phyloP scores from a whole-genome alignment of 2,113 vertebrate genomes.

The Bostrychus sinensis region DNA sequence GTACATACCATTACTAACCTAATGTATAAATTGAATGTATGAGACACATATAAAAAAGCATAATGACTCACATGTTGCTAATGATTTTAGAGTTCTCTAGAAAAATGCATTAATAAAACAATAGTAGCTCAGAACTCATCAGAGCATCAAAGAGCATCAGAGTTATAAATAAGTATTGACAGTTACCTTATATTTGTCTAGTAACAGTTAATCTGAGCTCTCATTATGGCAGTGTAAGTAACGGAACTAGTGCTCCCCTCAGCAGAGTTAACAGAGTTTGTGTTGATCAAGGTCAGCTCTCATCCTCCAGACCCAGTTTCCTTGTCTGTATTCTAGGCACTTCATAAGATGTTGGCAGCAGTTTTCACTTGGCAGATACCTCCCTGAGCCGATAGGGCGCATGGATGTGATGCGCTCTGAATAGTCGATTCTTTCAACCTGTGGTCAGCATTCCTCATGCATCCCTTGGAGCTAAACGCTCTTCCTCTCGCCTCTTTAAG shows the following conservation, averaged over 20 bases:
- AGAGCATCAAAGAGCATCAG: not conserved
- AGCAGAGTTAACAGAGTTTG: conserved; percentile 43
- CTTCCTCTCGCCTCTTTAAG: conserved; percentile 71
- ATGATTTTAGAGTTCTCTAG: conserved; percentile 42
- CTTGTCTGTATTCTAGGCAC: conserved; percentile 74
- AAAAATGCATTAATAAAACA: conserved; percentile 24
- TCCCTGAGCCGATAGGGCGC: conserved; percentile 62
- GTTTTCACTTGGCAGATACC: conserved; percentile 76
- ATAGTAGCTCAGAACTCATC: not conserved
- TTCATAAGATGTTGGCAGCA: conserved; percentile 69
- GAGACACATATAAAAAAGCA: too few relatives aligned
- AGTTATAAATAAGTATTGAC: not conserved
- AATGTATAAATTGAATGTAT: too few relatives aligned
- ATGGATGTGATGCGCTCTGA: conserved; percentile 62
- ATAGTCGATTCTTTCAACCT: conserved; percentile 73
- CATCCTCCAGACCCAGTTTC: conserved; percentile 64
- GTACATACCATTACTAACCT: too few relatives aligned
- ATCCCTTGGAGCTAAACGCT: conserved; percentile 72
- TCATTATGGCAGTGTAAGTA: not conserved
- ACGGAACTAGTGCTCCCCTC: conserved; percentile 30
- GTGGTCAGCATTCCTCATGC: conserved; percentile 75
- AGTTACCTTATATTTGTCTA: not conserved
- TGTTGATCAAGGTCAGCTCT: conserved; percentile 69
- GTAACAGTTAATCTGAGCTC: not conserved
- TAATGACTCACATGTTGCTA: too few relatives aligned